These are phyloP conservation scores for Hippocampus guttulatus DNA, from an alignment of 2,113 vertebrate genomes.

Conservation along the genomic window DNA sequence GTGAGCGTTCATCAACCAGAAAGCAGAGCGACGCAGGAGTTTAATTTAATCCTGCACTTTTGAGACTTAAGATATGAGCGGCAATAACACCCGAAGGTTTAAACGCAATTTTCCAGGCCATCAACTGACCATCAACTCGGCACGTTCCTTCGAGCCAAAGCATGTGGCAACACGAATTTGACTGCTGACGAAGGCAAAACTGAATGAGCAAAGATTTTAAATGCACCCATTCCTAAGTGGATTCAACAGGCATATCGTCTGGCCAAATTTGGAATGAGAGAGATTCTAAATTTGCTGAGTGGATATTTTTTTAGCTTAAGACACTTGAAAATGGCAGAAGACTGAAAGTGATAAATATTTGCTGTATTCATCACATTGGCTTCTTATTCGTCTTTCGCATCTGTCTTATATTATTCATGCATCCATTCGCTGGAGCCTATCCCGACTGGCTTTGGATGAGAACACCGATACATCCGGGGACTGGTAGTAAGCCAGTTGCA, in stretches of 20 bases:
- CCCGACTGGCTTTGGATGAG: too few species aligned
- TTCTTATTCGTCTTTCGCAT: background rate
- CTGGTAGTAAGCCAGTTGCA: too few species aligned
- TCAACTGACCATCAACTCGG: slow-evolving; percentile 69
- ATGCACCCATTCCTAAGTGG: background rate
- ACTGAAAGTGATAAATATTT: background rate
- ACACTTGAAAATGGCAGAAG: too few species aligned
- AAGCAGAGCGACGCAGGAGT: slow-evolving; percentile 33
- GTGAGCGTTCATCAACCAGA: slow-evolving; percentile 55
- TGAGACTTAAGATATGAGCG: slow-evolving; percentile 55
- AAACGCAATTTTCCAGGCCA: slow-evolving; percentile 77
- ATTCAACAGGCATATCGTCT: background rate
- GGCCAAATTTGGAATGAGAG: background rate
- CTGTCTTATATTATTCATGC: background rate
- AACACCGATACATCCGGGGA: too few species aligned
- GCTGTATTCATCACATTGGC: background rate
- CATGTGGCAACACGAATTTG: slow-evolving; percentile 47
- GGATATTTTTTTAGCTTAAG: background rate
- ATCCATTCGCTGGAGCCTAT: too few species aligned
- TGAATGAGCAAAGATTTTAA: background rate
- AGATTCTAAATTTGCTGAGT: background rate
- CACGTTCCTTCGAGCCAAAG: slow-evolving; percentile 48
- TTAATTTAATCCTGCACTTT: slow-evolving; percentile 65
- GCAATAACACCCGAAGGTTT: slow-evolving; percentile 72
- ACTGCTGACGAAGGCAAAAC: slow-evolving; percentile 52